Percentiles rank a stretch among this genome's conserved stretches.
phyloP scores from a whole-genome alignment of 2,888 invertebrate genomes.

The Lingula anatina region DNA sequence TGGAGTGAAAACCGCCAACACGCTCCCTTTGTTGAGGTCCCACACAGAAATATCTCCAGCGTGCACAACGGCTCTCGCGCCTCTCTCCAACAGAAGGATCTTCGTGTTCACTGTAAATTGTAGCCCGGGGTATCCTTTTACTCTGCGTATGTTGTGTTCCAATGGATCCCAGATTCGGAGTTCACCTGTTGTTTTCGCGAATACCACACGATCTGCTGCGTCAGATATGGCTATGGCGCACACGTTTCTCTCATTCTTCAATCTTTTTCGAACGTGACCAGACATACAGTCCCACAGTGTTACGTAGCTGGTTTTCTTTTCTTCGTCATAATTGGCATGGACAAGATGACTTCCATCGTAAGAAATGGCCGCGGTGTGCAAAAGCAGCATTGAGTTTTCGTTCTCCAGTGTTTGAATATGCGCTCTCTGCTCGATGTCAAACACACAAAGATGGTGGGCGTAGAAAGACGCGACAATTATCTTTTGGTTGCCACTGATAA shows the following conservation, averaged over 20 bases:
- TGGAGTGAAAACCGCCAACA: constrained; percentile 29
- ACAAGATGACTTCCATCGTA: constrained; percentile 37
- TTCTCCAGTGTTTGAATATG: constrained; percentile 41
- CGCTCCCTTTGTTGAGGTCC: constrained; percentile 33
- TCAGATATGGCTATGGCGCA: constrained; percentile 39
- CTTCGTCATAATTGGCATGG: constrained; percentile 45
- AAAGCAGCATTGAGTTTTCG: constrained; percentile 38
- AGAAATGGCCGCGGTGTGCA: constrained; percentile 40
- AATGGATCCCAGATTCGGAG: constrained; percentile 45
- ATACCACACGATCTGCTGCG: constrained; percentile 35
- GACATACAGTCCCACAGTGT: constrained; percentile 44
- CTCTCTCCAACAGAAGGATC: constrained; percentile 34
- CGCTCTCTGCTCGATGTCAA: constrained; percentile 31
- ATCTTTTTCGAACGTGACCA: constrained; percentile 31
- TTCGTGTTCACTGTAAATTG: constrained; percentile 30
- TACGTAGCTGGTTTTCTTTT: constrained; percentile 42
- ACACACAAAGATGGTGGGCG: constrained; percentile 47
- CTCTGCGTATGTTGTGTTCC: constrained; percentile 20
- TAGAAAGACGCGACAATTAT: constrained; percentile 45
- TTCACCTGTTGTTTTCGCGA: constrained; percentile 38
- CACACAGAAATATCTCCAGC: constrained; percentile 46
- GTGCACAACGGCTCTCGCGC: constrained; percentile 33
- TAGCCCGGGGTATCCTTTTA: constrained; percentile 32
- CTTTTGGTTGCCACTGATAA: constrained; percentile 38
- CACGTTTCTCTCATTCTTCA: constrained; percentile 44